These are phyloP conservation scores for Zelostemma sp. DNA, from an alignment of 1,140 invertebrate species.

Conservation along the genomic window DNA sequence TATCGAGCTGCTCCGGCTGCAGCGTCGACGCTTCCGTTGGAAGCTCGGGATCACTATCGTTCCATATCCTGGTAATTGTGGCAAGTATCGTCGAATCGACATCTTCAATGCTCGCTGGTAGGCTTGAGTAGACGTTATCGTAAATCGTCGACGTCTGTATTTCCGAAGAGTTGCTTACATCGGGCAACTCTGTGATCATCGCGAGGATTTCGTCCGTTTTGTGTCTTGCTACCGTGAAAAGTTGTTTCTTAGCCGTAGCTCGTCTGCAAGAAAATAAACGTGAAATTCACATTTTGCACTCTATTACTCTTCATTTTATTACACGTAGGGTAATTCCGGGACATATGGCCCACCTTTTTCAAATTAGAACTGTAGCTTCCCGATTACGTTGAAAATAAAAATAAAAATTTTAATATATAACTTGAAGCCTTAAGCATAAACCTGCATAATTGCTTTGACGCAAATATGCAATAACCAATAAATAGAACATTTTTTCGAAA, in stretches of 20 bases:
- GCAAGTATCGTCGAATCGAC: conserved; percentile 45
- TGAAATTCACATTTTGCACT: no score
- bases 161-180: conserved; percentile 33
- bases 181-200: conserved; percentile 42
- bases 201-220: conserved; percentile 5
- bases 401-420: no score
- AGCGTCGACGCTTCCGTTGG: conserved; percentile 24
- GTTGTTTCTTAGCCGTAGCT: conserved; percentile 19
- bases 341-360: no score
- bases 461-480: no score
- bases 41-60: conserved; percentile 49
- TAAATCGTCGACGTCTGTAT: conserved; percentile 23
- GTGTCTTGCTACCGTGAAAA: conserved; percentile 7
- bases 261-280: no score
- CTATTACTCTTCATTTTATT: no score
- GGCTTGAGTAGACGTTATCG: conserved; percentile 18
- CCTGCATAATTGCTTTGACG: no score
- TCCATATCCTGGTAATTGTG: conserved; percentile 51
- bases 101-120: conserved; percentile 27
- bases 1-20: conserved; percentile 46
- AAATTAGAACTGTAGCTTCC: no score
- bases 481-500: no score
- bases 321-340: no score
- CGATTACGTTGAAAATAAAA: no score
- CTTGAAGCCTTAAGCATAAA: no score